Conservation (phyloP, 2,888 invertebrate genomes). For the Stenotaenia linearis region DNA sequence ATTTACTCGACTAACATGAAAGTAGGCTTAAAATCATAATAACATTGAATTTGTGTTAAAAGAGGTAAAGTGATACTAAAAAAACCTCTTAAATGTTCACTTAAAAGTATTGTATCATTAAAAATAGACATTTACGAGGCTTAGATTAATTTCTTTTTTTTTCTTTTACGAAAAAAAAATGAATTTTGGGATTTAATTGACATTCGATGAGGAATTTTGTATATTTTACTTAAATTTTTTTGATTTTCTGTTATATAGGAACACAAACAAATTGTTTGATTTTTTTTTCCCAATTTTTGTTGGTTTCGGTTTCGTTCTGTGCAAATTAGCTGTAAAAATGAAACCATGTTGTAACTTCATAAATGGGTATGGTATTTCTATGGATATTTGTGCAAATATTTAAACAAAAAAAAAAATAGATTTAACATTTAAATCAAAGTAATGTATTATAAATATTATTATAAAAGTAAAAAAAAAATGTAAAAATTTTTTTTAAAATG, state of each 20-base stretch:
- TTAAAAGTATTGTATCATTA: not conserved
- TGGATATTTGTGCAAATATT: not conserved
- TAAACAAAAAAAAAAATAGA: not conserved
- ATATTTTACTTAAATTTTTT: no score
- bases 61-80: not conserved
- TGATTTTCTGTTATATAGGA: no score
- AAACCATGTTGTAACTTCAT: slow-evolving; percentile 5
- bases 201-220: no score
- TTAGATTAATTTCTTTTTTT: not conserved
- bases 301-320: not conserved
- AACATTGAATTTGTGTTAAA: not conserved
- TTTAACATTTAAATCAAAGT: not conserved
- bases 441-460: not conserved
- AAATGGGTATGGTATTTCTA: slow-evolving; percentile 9
- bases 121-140: no score
- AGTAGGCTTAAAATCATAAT: not conserved
- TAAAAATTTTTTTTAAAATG: not conserved
- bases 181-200: no score
- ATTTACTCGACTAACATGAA: not conserved
- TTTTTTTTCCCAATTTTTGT: not conserved
- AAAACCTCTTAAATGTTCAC: not conserved
- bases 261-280: not conserved
- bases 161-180: no score
- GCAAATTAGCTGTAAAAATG: not conserved
- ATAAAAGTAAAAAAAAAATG: not conserved